phyloP scores from a whole-genome alignment of 2,797 vertebrate species.

The Sebastolobus alascanus region DNA sequence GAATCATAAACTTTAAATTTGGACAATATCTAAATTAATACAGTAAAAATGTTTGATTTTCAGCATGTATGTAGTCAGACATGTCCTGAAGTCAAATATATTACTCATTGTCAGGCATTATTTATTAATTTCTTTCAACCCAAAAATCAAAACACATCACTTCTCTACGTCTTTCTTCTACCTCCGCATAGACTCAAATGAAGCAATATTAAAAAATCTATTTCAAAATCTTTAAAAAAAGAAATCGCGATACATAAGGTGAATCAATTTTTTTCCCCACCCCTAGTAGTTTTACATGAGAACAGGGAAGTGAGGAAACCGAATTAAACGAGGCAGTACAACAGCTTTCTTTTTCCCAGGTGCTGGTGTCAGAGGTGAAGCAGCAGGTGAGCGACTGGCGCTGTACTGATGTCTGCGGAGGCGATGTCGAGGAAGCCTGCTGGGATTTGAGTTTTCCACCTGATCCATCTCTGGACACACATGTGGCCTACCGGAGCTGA shows the following conservation, averaged over 20 bases:
- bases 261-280: not conserved
- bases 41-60: too few relatives aligned
- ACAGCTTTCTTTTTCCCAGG: constrained; percentile 43
- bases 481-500: constrained; percentile 48
- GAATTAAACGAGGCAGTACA: constrained; percentile 9
- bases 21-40: not conserved
- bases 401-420: constrained; percentile 46
- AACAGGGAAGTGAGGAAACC: constrained; percentile 3
- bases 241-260: too few relatives aligned
- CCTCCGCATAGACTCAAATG: not conserved
- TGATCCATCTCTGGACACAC: constrained; percentile 65
- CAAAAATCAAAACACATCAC: too few relatives aligned
- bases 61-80: too few relatives aligned
- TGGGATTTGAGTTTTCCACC: constrained; percentile 64
- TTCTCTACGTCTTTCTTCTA: too few relatives aligned
- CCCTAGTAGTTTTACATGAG: not conserved
- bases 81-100: too few relatives aligned
- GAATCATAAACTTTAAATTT: not conserved
- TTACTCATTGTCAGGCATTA: too few relatives aligned
- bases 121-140: too few relatives aligned
- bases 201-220: not conserved
- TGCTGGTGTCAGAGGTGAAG: constrained; percentile 67
- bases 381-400: constrained; percentile 67
- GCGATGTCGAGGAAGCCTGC: constrained; percentile 49
- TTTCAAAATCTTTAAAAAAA: not conserved